Evolutionary conservation across 53 echinoderm and acorn worm genomes (phyloP).

Genomic region (Zoroaster sp.): DNA sequence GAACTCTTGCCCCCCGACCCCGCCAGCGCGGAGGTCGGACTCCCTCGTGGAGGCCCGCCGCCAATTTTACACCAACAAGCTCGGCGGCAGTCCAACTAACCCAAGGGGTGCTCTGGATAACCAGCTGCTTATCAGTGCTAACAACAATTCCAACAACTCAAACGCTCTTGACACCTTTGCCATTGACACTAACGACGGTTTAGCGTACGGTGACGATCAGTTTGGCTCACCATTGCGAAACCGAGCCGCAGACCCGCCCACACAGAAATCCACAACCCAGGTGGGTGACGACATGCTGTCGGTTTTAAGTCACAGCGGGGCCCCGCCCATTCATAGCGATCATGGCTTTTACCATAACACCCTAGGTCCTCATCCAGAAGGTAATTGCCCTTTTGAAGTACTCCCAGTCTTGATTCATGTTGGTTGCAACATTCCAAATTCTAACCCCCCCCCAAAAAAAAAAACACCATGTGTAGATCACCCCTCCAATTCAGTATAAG

Average conservation of each 20-base stretch:
- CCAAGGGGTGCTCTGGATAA: conserved; percentile 57
- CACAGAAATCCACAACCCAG: conserved; percentile 77
- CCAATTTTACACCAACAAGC: conserved; percentile 96
- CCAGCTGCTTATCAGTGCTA: conserved; percentile 69
- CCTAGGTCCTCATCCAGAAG: conserved; percentile 40
- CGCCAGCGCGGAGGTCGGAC: conserved; percentile 57
- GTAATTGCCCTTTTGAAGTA: conserved; percentile 30
- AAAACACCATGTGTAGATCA: not conserved
- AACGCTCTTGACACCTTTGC: conserved; percentile 74
- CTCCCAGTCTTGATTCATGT: not conserved
- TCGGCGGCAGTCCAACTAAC: conserved; percentile 72
- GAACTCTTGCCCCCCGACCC: conserved; percentile 24
- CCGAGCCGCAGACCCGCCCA: conserved; percentile 53
- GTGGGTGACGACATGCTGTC: conserved; percentile 68
- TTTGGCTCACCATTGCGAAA: conserved; percentile 26
- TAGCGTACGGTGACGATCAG: conserved; percentile 31
- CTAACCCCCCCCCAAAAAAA: not conserved
- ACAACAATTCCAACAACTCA: conserved; percentile 91
- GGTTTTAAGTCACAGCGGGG: conserved; percentile 43
- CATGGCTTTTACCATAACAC: conserved; percentile 55
- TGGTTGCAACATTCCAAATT: not conserved
- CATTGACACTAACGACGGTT: conserved; percentile 65
- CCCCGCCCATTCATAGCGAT: conserved; percentile 59
- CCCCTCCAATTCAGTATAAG: not conserved
- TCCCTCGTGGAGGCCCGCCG: conserved; percentile 97